Percentiles rank a stretch among this genome's conserved stretches.
These are phyloP conservation scores for Uropetala carovei DNA, from an alignment of 2,888 invertebrate genomes.

Conservation along the genomic window DNA sequence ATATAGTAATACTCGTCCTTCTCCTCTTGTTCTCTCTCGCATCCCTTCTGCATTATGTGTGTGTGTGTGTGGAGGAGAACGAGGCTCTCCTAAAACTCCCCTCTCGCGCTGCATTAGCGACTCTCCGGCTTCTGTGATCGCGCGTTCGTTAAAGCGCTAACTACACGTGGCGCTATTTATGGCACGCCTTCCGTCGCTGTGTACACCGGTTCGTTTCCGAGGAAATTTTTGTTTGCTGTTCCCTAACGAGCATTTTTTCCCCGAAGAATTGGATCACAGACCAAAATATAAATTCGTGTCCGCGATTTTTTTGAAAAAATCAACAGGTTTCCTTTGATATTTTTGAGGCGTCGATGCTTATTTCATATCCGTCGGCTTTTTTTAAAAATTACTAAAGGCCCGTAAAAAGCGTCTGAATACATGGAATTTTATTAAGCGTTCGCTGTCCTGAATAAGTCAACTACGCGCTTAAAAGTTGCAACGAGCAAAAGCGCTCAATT, in stretches of 20 bases:
- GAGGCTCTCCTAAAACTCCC: neutral
- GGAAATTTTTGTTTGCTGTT: neutral
- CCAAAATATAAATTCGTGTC: neutral
- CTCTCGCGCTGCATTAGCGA: neutral
- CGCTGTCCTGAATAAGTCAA: too few relatives aligned
- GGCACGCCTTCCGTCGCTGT: neutral
- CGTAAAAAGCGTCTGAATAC: too few relatives aligned
- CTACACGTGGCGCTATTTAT: neutral
- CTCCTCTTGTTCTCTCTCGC: neutral
- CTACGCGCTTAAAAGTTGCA: too few relatives aligned
- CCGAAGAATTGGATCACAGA: neutral
- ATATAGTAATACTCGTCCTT: neutral
- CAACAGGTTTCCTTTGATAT: conserved; percentile 46
- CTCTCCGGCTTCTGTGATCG: neutral
- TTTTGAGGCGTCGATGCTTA: neutral
- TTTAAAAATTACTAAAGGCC: too few relatives aligned
- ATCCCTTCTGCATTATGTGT: neutral
- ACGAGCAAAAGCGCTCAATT: too few relatives aligned
- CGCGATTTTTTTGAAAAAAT: conserved; percentile 41
- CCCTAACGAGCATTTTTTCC: neutral
- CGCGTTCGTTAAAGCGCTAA: neutral
- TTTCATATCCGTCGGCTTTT: too few relatives aligned
- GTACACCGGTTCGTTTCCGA: neutral
- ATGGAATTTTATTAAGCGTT: too few relatives aligned
- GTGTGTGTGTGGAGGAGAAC: neutral